phyloP scores from a whole-genome alignment of 2,113 vertebrate species.

The Chlamydotis undulata region DNA sequence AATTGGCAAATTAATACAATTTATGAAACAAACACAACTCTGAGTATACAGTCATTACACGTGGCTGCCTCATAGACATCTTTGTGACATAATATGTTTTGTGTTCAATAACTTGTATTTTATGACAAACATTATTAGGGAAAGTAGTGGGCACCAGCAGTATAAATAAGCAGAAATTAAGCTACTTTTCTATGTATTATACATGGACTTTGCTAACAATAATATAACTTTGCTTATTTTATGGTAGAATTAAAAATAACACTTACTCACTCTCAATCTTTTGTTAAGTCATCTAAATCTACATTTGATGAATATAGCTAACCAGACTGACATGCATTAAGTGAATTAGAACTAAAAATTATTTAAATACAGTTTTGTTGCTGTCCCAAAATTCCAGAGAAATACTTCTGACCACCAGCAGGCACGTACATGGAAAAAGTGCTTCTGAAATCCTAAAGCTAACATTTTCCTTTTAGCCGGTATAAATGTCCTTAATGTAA shows the following conservation, averaged over 20 bases:
- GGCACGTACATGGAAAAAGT: not conserved
- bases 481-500: not conserved
- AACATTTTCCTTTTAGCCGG: not conserved
- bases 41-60: not conserved
- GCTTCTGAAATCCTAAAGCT: not conserved
- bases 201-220: not conserved
- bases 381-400: not conserved
- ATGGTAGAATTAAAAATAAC: not conserved
- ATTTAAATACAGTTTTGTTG: not conserved
- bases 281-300: not conserved
- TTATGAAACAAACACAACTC: not conserved
- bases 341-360: not conserved
- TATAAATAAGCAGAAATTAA: not conserved
- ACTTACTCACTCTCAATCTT: not conserved
- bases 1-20: not conserved
- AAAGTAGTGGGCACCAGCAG: not conserved
- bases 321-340: not conserved
- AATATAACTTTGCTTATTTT: not conserved
- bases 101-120: not conserved
- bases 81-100: not conserved
- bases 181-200: not conserved
- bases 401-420: not conserved
- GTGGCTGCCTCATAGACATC: not conserved
- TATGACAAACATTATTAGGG: not conserved
- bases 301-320: not conserved